phyloP scores from a whole-genome alignment of 23 tunicate genomes.

The Corella eumyota region DNA sequence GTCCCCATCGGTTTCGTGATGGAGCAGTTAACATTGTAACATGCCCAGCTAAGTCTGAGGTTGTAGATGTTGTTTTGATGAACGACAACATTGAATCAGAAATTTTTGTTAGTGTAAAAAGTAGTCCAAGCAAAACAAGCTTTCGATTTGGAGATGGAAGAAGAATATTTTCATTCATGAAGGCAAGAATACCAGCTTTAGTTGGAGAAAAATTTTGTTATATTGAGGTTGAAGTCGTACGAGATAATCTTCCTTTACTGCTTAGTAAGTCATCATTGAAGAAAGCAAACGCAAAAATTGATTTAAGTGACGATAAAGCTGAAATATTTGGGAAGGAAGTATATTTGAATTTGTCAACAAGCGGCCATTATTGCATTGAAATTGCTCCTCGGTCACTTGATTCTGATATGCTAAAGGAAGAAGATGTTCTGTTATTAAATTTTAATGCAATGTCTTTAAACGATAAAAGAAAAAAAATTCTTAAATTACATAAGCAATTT shows the following conservation, averaged over 20 bases:
- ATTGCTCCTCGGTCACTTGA: background rate
- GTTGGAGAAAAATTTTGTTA: background rate
- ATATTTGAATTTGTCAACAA: background rate
- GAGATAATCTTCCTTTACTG: background rate
- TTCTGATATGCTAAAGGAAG: background rate
- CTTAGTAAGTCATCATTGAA: conserved; percentile 2
- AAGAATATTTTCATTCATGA: background rate
- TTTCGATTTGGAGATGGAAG: background rate
- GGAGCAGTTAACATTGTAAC: background rate
- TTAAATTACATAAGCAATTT: conserved; percentile 6
- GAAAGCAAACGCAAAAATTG: background rate
- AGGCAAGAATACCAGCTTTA: background rate
- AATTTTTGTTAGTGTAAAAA: background rate
- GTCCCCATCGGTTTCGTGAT: conserved; percentile 10
- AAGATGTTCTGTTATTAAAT: background rate
- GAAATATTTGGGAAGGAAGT: conserved; percentile 11
- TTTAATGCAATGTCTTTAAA: no score
- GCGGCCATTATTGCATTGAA: conserved; percentile 25
- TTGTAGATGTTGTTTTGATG: background rate
- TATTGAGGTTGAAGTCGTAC: background rate
- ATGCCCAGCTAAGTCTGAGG: background rate
- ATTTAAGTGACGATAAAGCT: conserved; percentile 1
- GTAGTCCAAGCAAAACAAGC: no score
- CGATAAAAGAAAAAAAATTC: background rate
- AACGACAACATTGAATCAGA: background rate